Conservation (phyloP, 92 coral and sea anemone genomes). For the Blastomussa wellsi region DNA sequence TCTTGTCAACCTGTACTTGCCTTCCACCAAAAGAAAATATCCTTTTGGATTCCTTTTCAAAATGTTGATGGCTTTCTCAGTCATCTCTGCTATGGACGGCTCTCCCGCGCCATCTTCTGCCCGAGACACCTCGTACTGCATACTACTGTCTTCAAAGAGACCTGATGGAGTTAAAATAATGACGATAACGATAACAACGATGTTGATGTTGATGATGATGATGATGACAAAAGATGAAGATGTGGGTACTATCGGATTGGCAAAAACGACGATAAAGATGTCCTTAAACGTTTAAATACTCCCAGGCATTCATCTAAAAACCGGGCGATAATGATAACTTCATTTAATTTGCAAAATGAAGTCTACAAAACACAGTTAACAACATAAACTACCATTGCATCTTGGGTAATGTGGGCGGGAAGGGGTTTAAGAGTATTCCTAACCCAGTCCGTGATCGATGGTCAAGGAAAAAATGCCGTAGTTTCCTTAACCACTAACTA, state of each 20-base stretch:
- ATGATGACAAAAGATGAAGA: background rate
- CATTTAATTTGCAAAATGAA: no score
- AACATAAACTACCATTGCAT: background rate
- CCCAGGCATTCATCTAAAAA: no score
- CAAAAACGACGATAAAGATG: background rate
- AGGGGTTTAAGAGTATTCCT: background rate
- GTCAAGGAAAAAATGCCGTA: no score
- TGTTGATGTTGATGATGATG: no score
- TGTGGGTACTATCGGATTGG: background rate
- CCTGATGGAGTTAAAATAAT: slow-evolving; percentile 37
- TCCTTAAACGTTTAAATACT: no score
- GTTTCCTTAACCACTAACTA: slow-evolving; percentile 45
- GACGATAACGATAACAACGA: no score
- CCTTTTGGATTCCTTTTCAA: slow-evolving; percentile 85
- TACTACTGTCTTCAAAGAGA: slow-evolving; percentile 66
- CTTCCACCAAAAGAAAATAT: slow-evolving; percentile 90
- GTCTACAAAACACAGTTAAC: no score
- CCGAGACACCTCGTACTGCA: slow-evolving; percentile 74
- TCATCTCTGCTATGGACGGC: slow-evolving; percentile 88
- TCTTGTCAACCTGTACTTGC: slow-evolving; percentile 27
- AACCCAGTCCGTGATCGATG: background rate
- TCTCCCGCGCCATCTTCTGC: slow-evolving; percentile 62
- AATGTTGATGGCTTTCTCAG: slow-evolving; percentile 81
- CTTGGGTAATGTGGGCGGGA: background rate
- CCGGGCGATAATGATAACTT: no score